phyloP scores from a whole-genome alignment of 2,888 invertebrate species.

The Apamea monoglypha region DNA sequence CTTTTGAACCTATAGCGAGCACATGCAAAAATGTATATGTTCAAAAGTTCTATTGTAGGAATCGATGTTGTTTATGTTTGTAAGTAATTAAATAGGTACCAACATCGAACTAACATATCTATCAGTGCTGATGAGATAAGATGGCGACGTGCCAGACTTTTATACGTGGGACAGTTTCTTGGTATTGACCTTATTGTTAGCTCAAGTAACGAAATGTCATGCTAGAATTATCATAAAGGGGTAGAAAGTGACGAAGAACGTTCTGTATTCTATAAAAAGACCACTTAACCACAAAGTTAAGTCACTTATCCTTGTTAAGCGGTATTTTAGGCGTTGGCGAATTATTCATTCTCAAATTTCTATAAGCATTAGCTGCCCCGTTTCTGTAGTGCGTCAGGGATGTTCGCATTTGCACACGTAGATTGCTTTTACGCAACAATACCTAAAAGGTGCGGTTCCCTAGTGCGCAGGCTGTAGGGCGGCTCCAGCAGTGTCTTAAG shows the following conservation, averaged over 20 bases:
- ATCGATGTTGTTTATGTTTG: background rate
- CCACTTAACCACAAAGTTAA: too few relatives aligned
- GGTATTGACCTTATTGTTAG: background rate
- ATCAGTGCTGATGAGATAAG: background rate
- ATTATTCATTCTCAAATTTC: background rate
- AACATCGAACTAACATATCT: background rate
- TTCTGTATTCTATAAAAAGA: background rate
- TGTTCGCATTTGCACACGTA: too few relatives aligned
- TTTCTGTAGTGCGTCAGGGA: too few relatives aligned
- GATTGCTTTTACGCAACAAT: too few relatives aligned
- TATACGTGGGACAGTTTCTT: background rate
- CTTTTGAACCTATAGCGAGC: too few relatives aligned
- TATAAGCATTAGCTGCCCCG: too few relatives aligned
- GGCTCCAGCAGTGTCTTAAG: too few relatives aligned
- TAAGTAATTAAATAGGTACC: slow-evolving; percentile 1
- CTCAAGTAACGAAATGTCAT: background rate
- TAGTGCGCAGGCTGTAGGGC: too few relatives aligned
- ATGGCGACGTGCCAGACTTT: slow-evolving; percentile 32
- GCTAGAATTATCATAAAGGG: background rate
- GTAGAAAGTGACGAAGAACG: background rate
- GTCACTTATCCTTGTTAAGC: background rate
- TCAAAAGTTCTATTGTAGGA: too few relatives aligned
- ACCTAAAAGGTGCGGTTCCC: too few relatives aligned
- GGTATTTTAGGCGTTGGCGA: background rate
- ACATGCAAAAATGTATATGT: too few relatives aligned